A percentile compares a stretch with the other conserved stretches of the same genome.
Evolutionary conservation across 1,140 invertebrate species (phyloP).

Genomic region (Sitobion miscanthi): DNA sequence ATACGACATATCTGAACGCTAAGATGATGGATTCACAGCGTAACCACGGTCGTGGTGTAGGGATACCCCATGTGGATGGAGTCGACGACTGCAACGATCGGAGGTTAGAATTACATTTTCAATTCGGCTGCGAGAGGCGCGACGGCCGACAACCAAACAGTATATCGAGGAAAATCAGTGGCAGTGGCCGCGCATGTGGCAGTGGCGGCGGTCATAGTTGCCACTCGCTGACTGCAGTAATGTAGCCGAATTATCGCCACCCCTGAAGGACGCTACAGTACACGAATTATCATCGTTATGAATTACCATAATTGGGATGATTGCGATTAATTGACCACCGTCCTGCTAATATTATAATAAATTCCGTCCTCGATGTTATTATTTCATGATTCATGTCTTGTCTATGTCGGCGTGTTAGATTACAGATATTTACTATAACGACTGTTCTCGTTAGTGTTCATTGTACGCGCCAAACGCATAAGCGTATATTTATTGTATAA

Average conservation of each 20-base stretch:
- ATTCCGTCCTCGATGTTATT: background rate
- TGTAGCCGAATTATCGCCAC: background rate
- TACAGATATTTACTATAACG: background rate
- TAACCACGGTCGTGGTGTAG: too few species aligned
- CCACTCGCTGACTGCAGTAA: background rate
- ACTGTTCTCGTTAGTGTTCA: background rate
- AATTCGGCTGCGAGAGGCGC: background rate
- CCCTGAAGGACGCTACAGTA: background rate
- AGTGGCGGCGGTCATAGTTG: background rate
- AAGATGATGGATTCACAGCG: too few species aligned
- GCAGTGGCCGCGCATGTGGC: too few species aligned
- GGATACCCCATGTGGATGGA: too few species aligned
- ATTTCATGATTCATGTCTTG: background rate
- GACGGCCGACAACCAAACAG: background rate
- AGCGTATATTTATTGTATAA: background rate
- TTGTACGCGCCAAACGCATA: background rate
- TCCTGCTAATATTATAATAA: background rate
- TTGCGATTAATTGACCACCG: background rate
- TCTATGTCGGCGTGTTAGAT: background rate
- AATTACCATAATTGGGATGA: background rate
- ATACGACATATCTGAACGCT: too few species aligned
- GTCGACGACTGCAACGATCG: background rate
- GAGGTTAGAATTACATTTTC: background rate
- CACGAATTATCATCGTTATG: background rate
- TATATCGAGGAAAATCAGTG: background rate